These are phyloP conservation scores for Hemichromis elongatus DNA, from an alignment of 2,113 vertebrate species.

Conservation along the genomic window DNA sequence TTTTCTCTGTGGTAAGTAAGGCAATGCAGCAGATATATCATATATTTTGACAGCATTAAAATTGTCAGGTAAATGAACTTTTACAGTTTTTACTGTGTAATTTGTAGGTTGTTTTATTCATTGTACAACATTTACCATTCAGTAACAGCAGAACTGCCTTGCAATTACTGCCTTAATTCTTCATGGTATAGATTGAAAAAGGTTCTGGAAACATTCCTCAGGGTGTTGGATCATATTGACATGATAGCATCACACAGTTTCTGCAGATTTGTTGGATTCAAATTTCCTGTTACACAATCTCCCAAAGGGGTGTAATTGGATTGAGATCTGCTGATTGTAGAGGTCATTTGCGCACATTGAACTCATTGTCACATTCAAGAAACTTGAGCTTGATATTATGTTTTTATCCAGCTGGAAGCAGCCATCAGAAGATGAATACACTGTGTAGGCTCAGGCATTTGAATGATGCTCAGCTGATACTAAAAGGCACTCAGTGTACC, in stretches of 20 bases:
- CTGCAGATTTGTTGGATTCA: neutral
- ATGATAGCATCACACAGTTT: neutral
- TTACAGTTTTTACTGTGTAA: neutral
- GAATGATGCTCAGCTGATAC: neutral
- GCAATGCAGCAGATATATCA: neutral
- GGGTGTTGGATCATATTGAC: neutral
- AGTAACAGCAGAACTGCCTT: neutral
- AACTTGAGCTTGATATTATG: neutral
- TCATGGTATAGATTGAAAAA: neutral
- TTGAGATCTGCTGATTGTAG: neutral
- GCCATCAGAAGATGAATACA: neutral
- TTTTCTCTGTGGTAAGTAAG: neutral
- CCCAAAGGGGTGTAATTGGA: neutral
- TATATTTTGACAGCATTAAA: slow-evolving; percentile 15
- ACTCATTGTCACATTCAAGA: neutral
- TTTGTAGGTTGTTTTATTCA: neutral
- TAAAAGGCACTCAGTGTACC: neutral
- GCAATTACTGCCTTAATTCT: neutral
- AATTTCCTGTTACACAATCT: neutral
- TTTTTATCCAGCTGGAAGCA: neutral
- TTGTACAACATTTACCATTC: neutral
- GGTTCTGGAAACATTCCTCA: neutral
- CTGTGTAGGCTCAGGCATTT: neutral
- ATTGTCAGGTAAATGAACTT: neutral
- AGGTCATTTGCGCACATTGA: neutral